Evolutionary conservation across 2,888 invertebrate genomes (phyloP).

Genomic region (Melanargia galathea): DNA sequence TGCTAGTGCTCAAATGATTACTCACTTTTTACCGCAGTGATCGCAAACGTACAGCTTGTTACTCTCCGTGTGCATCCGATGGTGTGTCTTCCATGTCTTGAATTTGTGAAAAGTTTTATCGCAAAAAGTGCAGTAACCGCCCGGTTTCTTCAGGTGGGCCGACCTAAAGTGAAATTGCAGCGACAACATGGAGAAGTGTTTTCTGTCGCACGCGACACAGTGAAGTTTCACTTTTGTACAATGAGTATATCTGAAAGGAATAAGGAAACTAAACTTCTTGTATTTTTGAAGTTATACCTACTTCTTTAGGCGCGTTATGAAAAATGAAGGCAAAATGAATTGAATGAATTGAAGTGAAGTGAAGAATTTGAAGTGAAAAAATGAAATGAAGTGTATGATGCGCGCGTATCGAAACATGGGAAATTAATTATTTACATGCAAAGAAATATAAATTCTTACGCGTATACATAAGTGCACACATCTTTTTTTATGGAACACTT

Average conservation of each 20-base stretch:
- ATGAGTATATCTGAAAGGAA: slow-evolving; percentile 51
- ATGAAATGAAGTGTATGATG: too few species aligned
- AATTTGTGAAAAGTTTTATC: slow-evolving; percentile 46
- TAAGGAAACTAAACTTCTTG: neutral
- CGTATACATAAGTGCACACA: too few species aligned
- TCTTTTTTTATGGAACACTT: too few species aligned
- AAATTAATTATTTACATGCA: too few species aligned
- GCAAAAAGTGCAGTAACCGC: slow-evolving; percentile 56
- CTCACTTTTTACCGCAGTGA: slow-evolving; percentile 56
- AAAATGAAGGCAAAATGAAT: too few species aligned
- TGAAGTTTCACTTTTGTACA: slow-evolving; percentile 38
- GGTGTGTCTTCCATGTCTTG: slow-evolving; percentile 52
- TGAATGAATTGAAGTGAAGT: too few species aligned
- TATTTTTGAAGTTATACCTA: too few species aligned
- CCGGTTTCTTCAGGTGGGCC: slow-evolving; percentile 53
- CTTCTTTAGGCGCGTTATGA: too few species aligned
- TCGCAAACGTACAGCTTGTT: slow-evolving; percentile 52
- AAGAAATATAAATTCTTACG: too few species aligned
- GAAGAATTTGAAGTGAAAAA: too few species aligned
- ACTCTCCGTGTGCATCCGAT: slow-evolving; percentile 44
- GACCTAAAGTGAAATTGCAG: slow-evolving; percentile 62
- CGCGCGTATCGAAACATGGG: too few species aligned
- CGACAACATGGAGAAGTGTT: slow-evolving; percentile 30
- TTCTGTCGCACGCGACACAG: slow-evolving; percentile 54
- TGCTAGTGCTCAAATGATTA: slow-evolving; percentile 4